phyloP scores from a whole-genome alignment of 2,797 vertebrate species.

The Emys orbicularis region DNA sequence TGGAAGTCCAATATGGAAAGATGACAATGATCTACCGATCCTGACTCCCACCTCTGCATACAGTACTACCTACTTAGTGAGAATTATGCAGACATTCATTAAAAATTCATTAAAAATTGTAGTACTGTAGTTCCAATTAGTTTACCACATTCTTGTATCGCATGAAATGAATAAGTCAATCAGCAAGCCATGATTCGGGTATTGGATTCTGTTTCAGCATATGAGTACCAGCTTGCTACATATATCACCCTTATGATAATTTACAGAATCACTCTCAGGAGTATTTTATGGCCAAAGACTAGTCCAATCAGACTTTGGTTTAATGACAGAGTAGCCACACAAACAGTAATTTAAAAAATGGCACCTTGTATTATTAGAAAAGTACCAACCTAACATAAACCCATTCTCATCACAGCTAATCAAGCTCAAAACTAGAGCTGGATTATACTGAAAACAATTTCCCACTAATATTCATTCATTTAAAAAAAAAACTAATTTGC shows the following conservation, averaged over 20 bases:
- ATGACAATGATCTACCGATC: background rate
- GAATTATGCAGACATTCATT: background rate
- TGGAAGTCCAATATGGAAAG: background rate
- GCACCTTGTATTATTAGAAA: constrained; percentile 30
- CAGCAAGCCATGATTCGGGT: background rate
- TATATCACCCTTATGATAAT: constrained; percentile 11
- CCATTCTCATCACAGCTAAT: constrained; percentile 48
- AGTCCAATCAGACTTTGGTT: constrained; percentile 6
- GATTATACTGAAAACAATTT: constrained; percentile 22
- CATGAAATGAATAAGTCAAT: constrained; percentile 21
- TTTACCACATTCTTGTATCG: constrained; percentile 18
- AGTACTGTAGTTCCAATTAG: background rate
- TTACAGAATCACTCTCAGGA: constrained; percentile 41
- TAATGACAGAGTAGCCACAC: background rate
- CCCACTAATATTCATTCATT: constrained; percentile 8
- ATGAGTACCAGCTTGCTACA: background rate
- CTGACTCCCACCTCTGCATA: background rate
- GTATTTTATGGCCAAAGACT: background rate
- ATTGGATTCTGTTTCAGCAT: background rate
- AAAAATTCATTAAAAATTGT: background rate
- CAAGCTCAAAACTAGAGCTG: constrained; percentile 20
- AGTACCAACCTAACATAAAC: constrained; percentile 13
- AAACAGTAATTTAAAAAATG: constrained; percentile 28
- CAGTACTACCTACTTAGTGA: constrained; percentile 8
- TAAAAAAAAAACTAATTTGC: background rate